A percentile compares a stretch with the other conserved stretches of the same genome.
These are phyloP conservation scores for Nasonovia ribisnigri DNA, from an alignment of 2,888 invertebrate genomes.

Conservation along the genomic window DNA sequence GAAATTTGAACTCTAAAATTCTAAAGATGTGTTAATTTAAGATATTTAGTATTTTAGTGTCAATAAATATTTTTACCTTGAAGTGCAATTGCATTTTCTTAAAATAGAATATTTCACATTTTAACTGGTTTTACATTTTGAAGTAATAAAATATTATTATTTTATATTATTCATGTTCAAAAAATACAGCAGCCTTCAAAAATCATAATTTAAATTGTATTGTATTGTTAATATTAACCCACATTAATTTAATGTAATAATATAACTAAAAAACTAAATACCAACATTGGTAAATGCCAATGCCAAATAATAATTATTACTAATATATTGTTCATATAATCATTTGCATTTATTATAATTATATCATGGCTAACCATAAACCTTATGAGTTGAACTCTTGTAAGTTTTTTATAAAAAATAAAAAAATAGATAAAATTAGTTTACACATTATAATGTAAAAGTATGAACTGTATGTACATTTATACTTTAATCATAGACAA, in stretches of 20 bases:
- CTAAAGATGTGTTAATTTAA: background rate
- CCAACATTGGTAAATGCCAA: background rate
- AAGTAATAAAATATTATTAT: too few species aligned
- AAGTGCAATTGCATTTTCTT: slow-evolving; percentile 87
- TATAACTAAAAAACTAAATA: background rate
- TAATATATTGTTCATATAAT: background rate
- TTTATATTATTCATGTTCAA: slow-evolving; percentile 87
- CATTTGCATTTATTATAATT: background rate
- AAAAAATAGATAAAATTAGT: too few species aligned
- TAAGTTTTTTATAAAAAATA: too few species aligned
- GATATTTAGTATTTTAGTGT: background rate
- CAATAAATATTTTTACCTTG: slow-evolving; percentile 72
- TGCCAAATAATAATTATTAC: background rate
- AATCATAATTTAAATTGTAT: slow-evolving; percentile 11
- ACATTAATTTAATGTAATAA: background rate
- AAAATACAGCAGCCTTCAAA: slow-evolving; percentile 91
- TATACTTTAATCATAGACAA: too few species aligned
- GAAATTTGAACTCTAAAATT: slow-evolving; percentile 78
- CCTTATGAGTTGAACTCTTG: background rate
- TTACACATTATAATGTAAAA: too few species aligned
- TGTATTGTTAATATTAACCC: background rate
- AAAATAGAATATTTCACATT: slow-evolving; percentile 86
- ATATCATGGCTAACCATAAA: background rate
- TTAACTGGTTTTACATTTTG: slow-evolving; percentile 90
- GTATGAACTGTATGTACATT: too few species aligned